These are phyloP conservation scores for Synergus itoensis DNA, from an alignment of 2,888 invertebrate genomes.

Conservation along the genomic window DNA sequence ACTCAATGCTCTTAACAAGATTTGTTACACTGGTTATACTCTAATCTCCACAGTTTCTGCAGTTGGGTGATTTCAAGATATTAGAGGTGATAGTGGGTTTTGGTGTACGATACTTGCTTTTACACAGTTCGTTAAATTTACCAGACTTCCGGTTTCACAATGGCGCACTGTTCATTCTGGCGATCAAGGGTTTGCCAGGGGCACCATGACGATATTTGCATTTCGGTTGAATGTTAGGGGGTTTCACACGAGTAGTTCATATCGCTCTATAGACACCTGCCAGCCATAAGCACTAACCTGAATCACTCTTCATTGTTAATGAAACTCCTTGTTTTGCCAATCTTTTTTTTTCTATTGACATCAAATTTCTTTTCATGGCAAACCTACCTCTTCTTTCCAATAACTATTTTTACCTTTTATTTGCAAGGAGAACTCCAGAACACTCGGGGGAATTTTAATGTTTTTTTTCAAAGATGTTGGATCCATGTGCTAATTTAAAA, in stretches of 20 bases:
- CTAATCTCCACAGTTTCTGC: conserved; percentile 34
- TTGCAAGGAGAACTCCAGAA: background rate
- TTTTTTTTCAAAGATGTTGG: background rate
- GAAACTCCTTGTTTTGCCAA: conserved; percentile 26
- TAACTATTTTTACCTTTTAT: background rate
- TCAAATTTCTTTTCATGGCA: conserved; percentile 1
- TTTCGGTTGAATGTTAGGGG: conserved; percentile 17
- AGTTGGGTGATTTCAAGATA: conserved; percentile 29
- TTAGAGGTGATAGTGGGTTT: conserved; percentile 20
- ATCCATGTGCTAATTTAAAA: background rate
- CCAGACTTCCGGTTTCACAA: conserved; percentile 41
- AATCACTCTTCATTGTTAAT: conserved; percentile 31
- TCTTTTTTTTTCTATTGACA: conserved; percentile 7
- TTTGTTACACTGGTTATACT: background rate
- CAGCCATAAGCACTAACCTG: conserved; percentile 23
- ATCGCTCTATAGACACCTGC: conserved; percentile 36
- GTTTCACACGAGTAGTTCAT: conserved; percentile 19
- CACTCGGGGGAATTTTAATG: background rate
- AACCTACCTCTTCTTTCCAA: background rate
- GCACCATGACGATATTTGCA: conserved; percentile 38
- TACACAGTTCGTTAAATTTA: conserved; percentile 41
- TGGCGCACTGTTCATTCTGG: conserved; percentile 39
- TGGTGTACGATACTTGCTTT: conserved; percentile 29
- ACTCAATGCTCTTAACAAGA: no score
- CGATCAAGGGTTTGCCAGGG: conserved; percentile 26